A percentile compares a stretch with the other conserved stretches of the same genome.
These are phyloP conservation scores for Ryuthela nishihirai DNA, from an alignment of 2,888 invertebrate genomes.

Conservation along the genomic window DNA sequence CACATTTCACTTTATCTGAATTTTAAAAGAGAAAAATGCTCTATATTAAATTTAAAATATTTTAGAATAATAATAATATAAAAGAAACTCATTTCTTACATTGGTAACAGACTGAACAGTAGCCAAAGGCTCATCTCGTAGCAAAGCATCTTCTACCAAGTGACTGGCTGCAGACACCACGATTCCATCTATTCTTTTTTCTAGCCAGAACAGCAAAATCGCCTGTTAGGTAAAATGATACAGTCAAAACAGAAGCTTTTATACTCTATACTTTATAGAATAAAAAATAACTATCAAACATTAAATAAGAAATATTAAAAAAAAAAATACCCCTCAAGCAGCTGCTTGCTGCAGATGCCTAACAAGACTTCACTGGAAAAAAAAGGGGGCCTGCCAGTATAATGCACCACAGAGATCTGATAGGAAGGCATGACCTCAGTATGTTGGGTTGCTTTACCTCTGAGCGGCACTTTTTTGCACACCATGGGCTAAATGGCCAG, in stretches of 20 bases:
- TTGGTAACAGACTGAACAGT: constrained; percentile 51
- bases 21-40: too few relatives aligned
- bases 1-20: too few relatives aligned
- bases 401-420: too few relatives aligned
- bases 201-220: constrained; percentile 34
- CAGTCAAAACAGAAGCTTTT: not conserved
- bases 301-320: not conserved
- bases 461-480: too few relatives aligned
- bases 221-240: constrained; percentile 15
- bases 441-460: too few relatives aligned
- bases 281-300: not conserved
- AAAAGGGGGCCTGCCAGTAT: too few relatives aligned
- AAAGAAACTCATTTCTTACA: constrained; percentile 23
- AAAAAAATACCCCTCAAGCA: not conserved
- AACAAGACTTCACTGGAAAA: too few relatives aligned
- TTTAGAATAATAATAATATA: not conserved
- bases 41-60: too few relatives aligned
- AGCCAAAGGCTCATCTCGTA: constrained; percentile 32
- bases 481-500: too few relatives aligned
- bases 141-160: constrained; percentile 16
- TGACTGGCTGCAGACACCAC: constrained; percentile 28
- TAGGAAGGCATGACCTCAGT: too few relatives aligned
- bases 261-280: not conserved
- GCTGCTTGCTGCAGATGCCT: too few relatives aligned
- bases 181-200: constrained; percentile 37